Base-by-base conservation (phyloP, 2,797 vertebrate genomes). In the Gastrophryne carolinensis region DNA sequence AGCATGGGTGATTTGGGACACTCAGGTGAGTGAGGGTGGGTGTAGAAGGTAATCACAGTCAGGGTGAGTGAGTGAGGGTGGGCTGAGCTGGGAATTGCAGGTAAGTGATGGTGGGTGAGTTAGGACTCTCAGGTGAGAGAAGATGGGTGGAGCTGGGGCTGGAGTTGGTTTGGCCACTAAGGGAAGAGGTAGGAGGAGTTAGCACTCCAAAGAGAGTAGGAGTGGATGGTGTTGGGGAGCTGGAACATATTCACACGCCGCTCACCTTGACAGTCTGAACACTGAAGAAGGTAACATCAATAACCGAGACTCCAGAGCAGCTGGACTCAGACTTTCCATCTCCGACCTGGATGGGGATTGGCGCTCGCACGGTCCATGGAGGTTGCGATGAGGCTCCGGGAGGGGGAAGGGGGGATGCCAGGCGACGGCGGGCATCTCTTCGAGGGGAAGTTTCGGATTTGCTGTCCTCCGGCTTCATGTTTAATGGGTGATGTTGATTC, bases 251-350 rank as follows among this genome's bases (percentile, higher is more conserved):
- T n/a, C 15, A 30, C 2, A n/a, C 19, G 12, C 8, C 19, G 87
- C 94, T 92, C 84, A 97, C 95, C 30, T 91, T 88, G 61, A 92
- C 86, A 0, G 91, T 79, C 26, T 88, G 83, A 4, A 87, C 84
- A 29, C 84, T 88, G 0, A 93, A 92, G 1, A 95, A 90, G 7
- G 84, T 86, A 79, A 96, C 84, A 30, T 97, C 96, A 0, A 95
- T 91, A n/a, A 96, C 92, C 9, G 87, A 88, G 17, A 97, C 93
- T 0, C 96, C 95, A 0, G 93, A 93, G 41, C 85, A 88, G 13
- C 85, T 82, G 0, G 85, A 32, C 29, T 93, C 90, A 0, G 83
- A 80, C 39, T 87, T 88, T 54, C 82, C 56, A 29, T 94, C 92
- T 21, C 92, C 92, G 5, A 96, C 87, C 81, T 95, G 93, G 12